Base-by-base conservation (phyloP, 92 coral and sea anemone species). In the Heliopora coerulea region DNA sequence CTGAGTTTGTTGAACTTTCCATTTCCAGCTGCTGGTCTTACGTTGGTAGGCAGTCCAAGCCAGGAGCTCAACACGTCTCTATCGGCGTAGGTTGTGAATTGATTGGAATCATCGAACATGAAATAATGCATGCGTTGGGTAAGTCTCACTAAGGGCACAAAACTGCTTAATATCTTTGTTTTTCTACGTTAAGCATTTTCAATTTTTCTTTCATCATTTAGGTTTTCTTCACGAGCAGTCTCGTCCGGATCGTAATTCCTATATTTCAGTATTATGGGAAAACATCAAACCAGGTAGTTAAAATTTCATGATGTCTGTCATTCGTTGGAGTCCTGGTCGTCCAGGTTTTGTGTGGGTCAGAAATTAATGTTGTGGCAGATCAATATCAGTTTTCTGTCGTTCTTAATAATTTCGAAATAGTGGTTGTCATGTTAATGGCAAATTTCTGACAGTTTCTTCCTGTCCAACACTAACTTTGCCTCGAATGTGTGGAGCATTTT, bases 221-320 rank as follows among this genome's bases (percentile, higher is more conserved):
- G 91, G 91, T 23, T 86, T 86, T 58, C 62, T 86, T 30, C 91
- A 86, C 54, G 91, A 86, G 48, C 91, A 86, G 60, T 59, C 87
- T 12, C 65, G 91, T 9, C 35, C 37, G 15, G 91, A 86, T 57
- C 73, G 91, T 54, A 82, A 68, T 32, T 72, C 56, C 19, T 83
- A 73, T 54, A 84, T 86, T 1, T 78, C 72, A 52, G 66, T 86
- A 41, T 49, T 72, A 15, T 86, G 91, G 91, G 91, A 83, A 32
- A 86, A 86, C 57, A 75, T 86, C 32, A 24, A 73, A 11, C 30
- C 59, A 0, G 87, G 90, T 86, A n/a, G n/a, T n/a, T n/a, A n/a
- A n/a, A n/a, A n/a, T n/a, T n/a, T n/a, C n/a, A n/a, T n/a, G n/a
- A n/a, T n/a, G n/a, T n/a, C n/a, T n/a, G n/a, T n/a, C n/a, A n/a